Evolutionary conservation across 2,113 vertebrate species (phyloP), one percentile per base, ranked within the genome.

Genomic region (Cichladusa arquata): DNA sequence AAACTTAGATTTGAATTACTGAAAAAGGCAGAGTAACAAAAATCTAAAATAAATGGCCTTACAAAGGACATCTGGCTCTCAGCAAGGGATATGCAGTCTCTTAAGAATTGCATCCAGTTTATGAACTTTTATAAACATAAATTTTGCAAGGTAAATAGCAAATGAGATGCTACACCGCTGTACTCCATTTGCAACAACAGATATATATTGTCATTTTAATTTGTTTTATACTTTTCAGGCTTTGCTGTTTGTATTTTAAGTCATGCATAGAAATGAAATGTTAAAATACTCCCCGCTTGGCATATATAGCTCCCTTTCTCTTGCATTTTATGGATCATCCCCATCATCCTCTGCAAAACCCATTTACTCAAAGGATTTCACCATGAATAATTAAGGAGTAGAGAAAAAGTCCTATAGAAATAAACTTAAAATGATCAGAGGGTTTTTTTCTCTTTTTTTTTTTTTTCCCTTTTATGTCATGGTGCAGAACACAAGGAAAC

Each of bases 371-470:
- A 80, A 95, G 67, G 70, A 95, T 96, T 95, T 95, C 79, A 90
- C 34, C 54, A 95, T 97, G 90, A 96, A 96, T 97, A 96, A 97
- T 95, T 96, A 96, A 97, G 77, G 74, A 95, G 54, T 44, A 95
- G 19, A 85, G 57, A 87, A 85, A 58, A 88, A 92, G 70, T 94
- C 58, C 38, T 90, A 85, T 10, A 96, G 74, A 95, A 95, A 95
- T 90, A 95, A 93, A 95, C 83, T 76, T 67, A 11, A 93, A 92
- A 87, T 80, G 36, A 92, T 95, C 74, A 69, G 34, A 81, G 16
- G 18, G 12, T 3, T 89, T 81, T 65, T 79, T n/a, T 9, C 18
- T 44, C 12, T 26, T 7, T 13, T 16, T 58, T 47, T 50, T 58
- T 42, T 67, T 48, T 70, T 64, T 83, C 8, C 8, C 28, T 57